Base-by-base conservation (phyloP, 2,113 vertebrate species). In the Trichomycterus rosablanca region DNA sequence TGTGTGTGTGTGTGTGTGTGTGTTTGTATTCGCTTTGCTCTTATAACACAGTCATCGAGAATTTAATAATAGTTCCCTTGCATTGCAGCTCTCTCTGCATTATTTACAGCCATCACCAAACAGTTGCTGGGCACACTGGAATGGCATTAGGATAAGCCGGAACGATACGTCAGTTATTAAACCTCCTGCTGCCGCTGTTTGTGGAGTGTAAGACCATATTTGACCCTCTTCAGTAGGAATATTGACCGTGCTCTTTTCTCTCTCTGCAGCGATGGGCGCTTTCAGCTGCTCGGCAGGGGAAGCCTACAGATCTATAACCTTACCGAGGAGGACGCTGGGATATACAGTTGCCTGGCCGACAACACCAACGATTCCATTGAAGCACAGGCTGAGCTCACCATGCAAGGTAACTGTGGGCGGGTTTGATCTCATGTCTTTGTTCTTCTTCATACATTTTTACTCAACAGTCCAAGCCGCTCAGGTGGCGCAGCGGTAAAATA, bases 391-490 rank as follows among this genome's bases (percentile, higher is more conserved):
- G 91, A 93, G 20, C 90, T 99, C 63, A 56, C 73, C 1, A 69
- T 99, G 7, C 92, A 93, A 90, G 95, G 96, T 99, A 89, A 66
- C 9, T n/a, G 18, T 12, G 19, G 30, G 40, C n/a, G 23, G n/a
- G n/a, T n/a, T n/a, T n/a, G n/a, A n/a, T n/a, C n/a, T n/a, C n/a
- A n/a, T n/a, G n/a, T n/a, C n/a, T n/a, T n/a, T n/a, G n/a, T n/a
- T n/a, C n/a, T n/a, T n/a, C n/a, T n/a, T n/a, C n/a, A n/a, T n/a
- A n/a, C n/a, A n/a, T n/a, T n/a, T n/a, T n/a, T n/a, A n/a, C n/a
- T n/a, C n/a, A n/a, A n/a, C n/a, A n/a, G n/a, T n/a, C n/a, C n/a
- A n/a, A n/a, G n/a, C n/a, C n/a, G n/a, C n/a, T n/a, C n/a, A n/a
- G n/a, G n/a, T n/a, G n/a, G n/a, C n/a, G n/a, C n/a, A n/a, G n/a